phyloP scores from a whole-genome alignment of 1,140 invertebrate species.

The Panulirus ornatus region DNA sequence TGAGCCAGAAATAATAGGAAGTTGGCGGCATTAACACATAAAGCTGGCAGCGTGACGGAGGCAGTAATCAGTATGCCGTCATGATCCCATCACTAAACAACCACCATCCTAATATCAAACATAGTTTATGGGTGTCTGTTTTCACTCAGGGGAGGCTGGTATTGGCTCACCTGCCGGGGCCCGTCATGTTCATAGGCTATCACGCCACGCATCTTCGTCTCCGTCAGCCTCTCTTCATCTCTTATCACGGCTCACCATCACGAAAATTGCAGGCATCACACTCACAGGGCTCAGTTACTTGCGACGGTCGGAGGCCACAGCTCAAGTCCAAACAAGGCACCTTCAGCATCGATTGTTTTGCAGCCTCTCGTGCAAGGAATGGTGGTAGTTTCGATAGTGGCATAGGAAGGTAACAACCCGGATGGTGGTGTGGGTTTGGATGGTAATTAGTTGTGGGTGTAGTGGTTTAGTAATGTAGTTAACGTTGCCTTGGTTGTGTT shows the following conservation, averaged over 20 bases:
- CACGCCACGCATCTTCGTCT: not conserved
- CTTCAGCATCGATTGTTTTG: not conserved
- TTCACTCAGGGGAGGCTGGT: not conserved
- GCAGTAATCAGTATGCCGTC: conserved; percentile 19
- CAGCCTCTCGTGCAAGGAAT: not conserved
- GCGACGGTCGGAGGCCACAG: conserved; percentile 9
- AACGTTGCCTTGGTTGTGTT: not conserved
- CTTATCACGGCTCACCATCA: conserved; percentile 12
- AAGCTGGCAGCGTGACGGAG: conserved; percentile 2
- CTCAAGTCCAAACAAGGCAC: not conserved
- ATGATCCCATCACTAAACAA: conserved; percentile 22
- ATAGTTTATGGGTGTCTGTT: conserved; percentile 20
- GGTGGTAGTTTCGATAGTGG: too few species aligned
- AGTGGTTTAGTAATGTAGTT: not conserved
- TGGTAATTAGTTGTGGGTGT: not conserved
- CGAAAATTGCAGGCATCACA: conserved; percentile 23
- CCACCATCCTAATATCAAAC: conserved; percentile 37
- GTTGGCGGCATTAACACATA: not conserved
- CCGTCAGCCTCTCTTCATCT: not conserved
- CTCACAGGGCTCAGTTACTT: conserved; percentile 4
- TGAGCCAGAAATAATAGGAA: too few species aligned
- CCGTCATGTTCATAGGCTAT: not conserved
- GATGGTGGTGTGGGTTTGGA: not conserved
- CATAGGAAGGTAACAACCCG: too few species aligned
- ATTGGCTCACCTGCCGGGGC: not conserved